Base-by-base conservation (phyloP, 2,797 vertebrate genomes). In the Ataeniobius toweri region DNA sequence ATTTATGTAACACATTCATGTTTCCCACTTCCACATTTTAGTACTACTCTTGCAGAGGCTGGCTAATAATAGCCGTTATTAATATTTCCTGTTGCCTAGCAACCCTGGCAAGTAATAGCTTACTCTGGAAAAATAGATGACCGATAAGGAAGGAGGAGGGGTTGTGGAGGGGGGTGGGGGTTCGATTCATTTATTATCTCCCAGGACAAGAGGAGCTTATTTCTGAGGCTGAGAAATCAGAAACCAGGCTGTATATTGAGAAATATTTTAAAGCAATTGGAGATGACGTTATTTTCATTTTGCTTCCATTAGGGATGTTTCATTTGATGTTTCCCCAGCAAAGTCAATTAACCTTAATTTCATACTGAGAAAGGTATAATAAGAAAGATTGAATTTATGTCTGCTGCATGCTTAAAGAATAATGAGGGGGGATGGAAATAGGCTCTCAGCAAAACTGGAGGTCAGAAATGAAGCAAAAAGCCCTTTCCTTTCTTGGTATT, bases 1-100 rank as follows among this genome's bases (percentile, higher is more conserved):
- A 99, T 99, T 99, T 99, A 99, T 98, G 97, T 99, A 99, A 98
- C 98, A 97, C 97, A 98, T 98, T 99, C 98, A 98, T 99, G 97
- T 98, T 98, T 97, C 97, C 97, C 97, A 98, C 98, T 98, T 99
- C 97, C 97, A 98, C 97, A 97, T 98, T 99, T 98, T 98, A 98
- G 97, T 98, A 97, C 97, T 98, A 97, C 96, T 96, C 97, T 96
- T 96, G 96, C 97, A 97, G 97, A 98, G 97, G 96, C 97, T 95
- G 96, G 97, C 98, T 98, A 99, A 99, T 99, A 99, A 99, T 99
- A 99, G 98, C 96, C 92, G 96, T 97, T 99, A 99, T 99, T 99
- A 99, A 99, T 99, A 99, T 99, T 98, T 98, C 97, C 96, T 97
- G 98, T 99, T 98, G 98, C 98, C 95, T 98, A 95, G 98, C 98